A percentile compares a stretch with the other conserved stretches of the same genome.
Conservation (phyloP, 2,797 vertebrate genomes). For the Ctenopoma multispine region DNA sequence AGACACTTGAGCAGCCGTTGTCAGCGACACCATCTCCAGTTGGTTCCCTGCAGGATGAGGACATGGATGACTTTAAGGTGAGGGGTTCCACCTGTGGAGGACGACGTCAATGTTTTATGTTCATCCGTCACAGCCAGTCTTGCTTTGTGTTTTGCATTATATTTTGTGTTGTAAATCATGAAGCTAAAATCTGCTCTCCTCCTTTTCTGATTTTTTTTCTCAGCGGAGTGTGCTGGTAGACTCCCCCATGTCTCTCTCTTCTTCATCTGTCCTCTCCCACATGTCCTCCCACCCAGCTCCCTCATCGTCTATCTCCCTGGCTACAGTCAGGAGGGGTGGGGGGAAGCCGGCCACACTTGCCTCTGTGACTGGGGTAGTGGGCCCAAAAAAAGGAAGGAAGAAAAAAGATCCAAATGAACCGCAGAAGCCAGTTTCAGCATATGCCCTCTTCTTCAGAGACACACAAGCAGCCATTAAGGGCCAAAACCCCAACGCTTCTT, state of each 20-base stretch:
- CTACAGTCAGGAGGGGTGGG: slow-evolving; percentile 58
- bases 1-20: slow-evolving; percentile 86
- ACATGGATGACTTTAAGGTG: slow-evolving; percentile 92
- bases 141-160: neutral
- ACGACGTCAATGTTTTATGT: neutral
- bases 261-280: slow-evolving; percentile 72
- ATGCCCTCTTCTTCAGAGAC: slow-evolving; percentile 94
- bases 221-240: slow-evolving; percentile 84
- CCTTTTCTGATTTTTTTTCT: neutral
- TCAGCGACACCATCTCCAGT: slow-evolving; percentile 89
- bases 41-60: slow-evolving; percentile 90
- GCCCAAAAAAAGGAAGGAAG: slow-evolving; percentile 83
- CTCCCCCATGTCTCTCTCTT: slow-evolving; percentile 79
- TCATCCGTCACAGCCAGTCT: neutral
- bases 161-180: neutral
- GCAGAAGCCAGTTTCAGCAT: slow-evolving; percentile 93
- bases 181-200: slow-evolving; percentile 20
- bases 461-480: slow-evolving; percentile 95
- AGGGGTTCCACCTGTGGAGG: slow-evolving; percentile 20
- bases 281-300: slow-evolving; percentile 61
- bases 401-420: slow-evolving; percentile 96
- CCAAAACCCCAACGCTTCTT: slow-evolving; percentile 94
- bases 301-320: slow-evolving; percentile 41
- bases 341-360: slow-evolving; percentile 67
- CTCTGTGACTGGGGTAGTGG: slow-evolving; percentile 12